phyloP scores from a whole-genome alignment of 92 coral and sea anemone species.

The Epizoanthus fatuus region DNA sequence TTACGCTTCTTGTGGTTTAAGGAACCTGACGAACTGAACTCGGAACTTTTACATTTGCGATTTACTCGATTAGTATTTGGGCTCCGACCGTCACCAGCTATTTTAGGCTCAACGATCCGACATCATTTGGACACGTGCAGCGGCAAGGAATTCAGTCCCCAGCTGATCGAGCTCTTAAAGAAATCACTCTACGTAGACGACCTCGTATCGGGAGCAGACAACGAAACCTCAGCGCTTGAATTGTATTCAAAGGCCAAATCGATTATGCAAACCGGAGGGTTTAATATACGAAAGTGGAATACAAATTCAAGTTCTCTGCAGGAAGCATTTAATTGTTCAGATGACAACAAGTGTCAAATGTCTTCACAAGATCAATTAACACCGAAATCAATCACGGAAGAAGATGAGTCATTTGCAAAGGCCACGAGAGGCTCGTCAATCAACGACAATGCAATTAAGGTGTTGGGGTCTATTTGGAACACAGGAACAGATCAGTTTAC shows the following conservation, averaged over 20 bases:
- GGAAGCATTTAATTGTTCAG: conserved; percentile 32
- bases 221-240: conserved; percentile 13
- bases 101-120: conserved; percentile 54
- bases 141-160: conserved; percentile 25
- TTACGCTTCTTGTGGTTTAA: conserved; percentile 68
- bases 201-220: conserved; percentile 33
- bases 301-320: conserved; percentile 41
- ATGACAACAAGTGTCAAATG: neutral
- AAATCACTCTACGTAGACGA: conserved; percentile 34
- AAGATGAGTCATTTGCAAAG: no score
- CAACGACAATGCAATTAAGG: no score
- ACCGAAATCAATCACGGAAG: no score
- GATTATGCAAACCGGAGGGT: conserved; percentile 63
- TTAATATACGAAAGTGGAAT: conserved; percentile 60
- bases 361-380: no score
- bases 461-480: conserved; percentile 68
- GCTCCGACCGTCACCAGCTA: conserved; percentile 63
- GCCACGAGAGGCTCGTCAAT: no score
- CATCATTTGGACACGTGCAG: conserved; percentile 37
- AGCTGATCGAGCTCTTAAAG: conserved; percentile 36
- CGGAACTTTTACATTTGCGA: conserved; percentile 45
- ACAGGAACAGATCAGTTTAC: conserved; percentile 41
- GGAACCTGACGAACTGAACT: conserved; percentile 48
- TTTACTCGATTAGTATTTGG: conserved; percentile 58
- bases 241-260: conserved; percentile 50